Base-by-base conservation (phyloP, 2,113 vertebrate genomes). In the Myocastor coypus region DNA sequence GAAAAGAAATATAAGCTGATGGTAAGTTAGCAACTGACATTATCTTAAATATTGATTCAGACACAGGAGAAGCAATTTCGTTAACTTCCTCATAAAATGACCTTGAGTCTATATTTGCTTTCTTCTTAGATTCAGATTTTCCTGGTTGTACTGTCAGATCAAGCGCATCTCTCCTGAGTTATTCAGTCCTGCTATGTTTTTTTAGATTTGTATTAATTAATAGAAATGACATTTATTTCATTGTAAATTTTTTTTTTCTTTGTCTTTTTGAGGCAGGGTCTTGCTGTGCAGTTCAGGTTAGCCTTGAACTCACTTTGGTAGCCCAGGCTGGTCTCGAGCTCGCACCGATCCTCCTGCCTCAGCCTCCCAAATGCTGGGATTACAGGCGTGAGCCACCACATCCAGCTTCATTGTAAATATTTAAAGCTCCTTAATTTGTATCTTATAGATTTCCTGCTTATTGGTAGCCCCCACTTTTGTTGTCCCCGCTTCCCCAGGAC, bases 11-110 rank as follows among this genome's bases (percentile, higher is more conserved):
- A 28, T 8, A n/a, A 9, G 7, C 4, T 64, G 73, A 94, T 71
- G 61, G 66, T 89, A 89, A 89, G 59, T 82, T 78, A 64, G 66
- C n/a, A 68, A 69, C 87, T 86, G 82, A 32, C 68, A 10, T 69
- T 37, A 50, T 85, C 46, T 66, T 75, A 42, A 75, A 57, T 22
- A 40, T 88, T 83, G 75, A 81, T 84, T 83, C 69, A 59, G 87
- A 81, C 34, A 1, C 26, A 40, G 37, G 22, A 83, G 82, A 71
- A 78, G n/a, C 20, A 71, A 40, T n/a, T 71, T 59, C 42, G 24
- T 68, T 89, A 87, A 40, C 66, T 63, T 90, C 1, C 14, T 24
- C 28, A 68, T 78, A 57, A 92, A 81, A 46, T 50, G 59, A 46
- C 75, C 4, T 11, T n/a, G 30, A 55, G 42, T 68, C n/a, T 12